Evolutionary conservation across 1,140 invertebrate species (phyloP), one percentile per base, ranked within the genome.

Genomic region (Drosophila watanabei): DNA sequence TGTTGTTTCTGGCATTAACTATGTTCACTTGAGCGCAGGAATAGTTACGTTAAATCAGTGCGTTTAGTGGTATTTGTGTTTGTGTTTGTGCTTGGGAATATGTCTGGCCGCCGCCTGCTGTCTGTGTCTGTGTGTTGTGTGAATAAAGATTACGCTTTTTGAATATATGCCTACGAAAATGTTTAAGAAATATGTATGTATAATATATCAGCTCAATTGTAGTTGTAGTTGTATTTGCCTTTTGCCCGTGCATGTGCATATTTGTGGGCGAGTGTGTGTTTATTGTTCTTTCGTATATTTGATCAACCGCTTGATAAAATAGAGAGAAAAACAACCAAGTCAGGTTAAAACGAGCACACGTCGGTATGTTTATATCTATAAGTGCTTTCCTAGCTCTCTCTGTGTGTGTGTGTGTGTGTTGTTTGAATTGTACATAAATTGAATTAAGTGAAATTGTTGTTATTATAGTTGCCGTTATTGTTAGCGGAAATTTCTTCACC

Each of bases 11-110:
- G 62, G 66, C 72, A 79, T 89, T 89, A 90, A 89, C 83, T 86
- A 86, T 75, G 81, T 76, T 81, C 68, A 81, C 71, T 82, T 84
- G 59, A 79, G 54, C 62, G 63, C 66, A 79, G 70, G 71, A 89
- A 89, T 90, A 89, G 82, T 89, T 84, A 88, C 85, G 81, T 89
- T 88, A 88, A 88, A 89, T 88, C 85, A 89, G 75, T 81, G 85
- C 81, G 85, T 81, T 80, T 37, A 64, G 35, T 77, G 71, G 49
- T 79, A 72, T 70, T 52, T 69, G 49, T 69, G 72, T 62, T 51
- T 68, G 49, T 69, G 70, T 61, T 32, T 62, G 75, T 18, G 54
- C 54, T 57, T 57, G 54, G 54, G 54, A 57, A 57, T 57, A 39
- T 33, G 56, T 52, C 30, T 59, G 43, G 35, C 45, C 72, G 43